These are phyloP conservation scores for Patella vulgata DNA, from an alignment of 1,140 invertebrate genomes.

Conservation along the genomic window DNA sequence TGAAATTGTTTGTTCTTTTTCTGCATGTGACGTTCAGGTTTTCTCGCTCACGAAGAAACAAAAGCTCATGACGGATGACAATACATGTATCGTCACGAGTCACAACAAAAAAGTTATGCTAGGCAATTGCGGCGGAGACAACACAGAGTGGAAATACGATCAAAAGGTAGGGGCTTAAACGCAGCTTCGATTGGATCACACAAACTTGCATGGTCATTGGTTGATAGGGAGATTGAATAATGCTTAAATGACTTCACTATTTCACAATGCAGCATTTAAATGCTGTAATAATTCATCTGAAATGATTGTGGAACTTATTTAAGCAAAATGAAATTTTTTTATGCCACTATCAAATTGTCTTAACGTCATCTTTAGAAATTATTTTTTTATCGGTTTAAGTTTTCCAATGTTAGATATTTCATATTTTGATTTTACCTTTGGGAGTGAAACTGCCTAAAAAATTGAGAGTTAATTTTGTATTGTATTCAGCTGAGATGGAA, in stretches of 20 bases:
- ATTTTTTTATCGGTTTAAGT: too few species aligned
- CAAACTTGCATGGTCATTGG: slow-evolving; percentile 4
- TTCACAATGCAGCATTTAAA: neutral
- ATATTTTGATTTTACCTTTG: too few species aligned
- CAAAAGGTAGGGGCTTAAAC: slow-evolving; percentile 45
- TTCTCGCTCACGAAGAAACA: slow-evolving; percentile 96
- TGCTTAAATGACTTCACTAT: neutral
- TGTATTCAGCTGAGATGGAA: too few species aligned
- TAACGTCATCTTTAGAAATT: too few species aligned
- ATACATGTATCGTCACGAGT: slow-evolving; percentile 48
- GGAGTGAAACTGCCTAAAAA: too few species aligned
- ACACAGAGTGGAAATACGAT: slow-evolving; percentile 52
- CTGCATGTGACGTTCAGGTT: slow-evolving; percentile 70
- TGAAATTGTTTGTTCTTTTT: slow-evolving; percentile 8
- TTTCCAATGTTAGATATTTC: too few species aligned
- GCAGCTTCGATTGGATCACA: neutral
- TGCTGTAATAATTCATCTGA: neutral
- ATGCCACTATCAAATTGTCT: neutral
- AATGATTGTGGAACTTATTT: neutral
- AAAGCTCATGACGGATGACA: slow-evolving; percentile 97
- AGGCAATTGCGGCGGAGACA: slow-evolving; percentile 38
- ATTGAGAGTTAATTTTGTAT: too few species aligned
- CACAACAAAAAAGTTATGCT: slow-evolving; percentile 14
- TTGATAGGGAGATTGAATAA: neutral
- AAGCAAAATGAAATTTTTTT: neutral